Evolutionary conservation across 2,888 invertebrate genomes (phyloP).

Genomic region (Sesia apiformis): DNA sequence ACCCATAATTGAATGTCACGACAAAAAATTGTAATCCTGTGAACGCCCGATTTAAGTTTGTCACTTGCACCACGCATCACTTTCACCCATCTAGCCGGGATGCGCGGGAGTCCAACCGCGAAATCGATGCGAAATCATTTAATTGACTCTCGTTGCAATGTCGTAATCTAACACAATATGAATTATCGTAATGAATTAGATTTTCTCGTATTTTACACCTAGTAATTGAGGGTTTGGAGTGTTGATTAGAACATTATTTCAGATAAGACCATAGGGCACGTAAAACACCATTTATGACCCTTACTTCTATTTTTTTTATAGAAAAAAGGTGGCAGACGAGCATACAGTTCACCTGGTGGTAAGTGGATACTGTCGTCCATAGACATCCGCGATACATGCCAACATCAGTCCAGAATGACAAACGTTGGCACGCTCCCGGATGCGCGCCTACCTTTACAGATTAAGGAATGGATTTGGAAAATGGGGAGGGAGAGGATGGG

Average conservation of each 20-base stretch:
- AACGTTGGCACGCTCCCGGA: too few relatives aligned
- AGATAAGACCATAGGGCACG: too few relatives aligned
- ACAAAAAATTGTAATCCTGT: too few relatives aligned
- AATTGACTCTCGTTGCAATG: constrained; percentile 20
- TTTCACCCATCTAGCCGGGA: constrained; percentile 40
- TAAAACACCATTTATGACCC: not conserved
- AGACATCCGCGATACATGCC: too few relatives aligned
- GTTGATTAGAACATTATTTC: too few relatives aligned
- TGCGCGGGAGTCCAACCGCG: constrained; percentile 43
- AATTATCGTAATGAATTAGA: not conserved
- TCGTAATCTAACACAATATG: not conserved
- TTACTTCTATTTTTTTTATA: not conserved
- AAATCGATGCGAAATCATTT: constrained; percentile 43
- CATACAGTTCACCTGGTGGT: not conserved
- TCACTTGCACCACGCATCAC: constrained; percentile 18
- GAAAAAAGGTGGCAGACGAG: not conserved
- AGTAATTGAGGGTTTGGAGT: too few relatives aligned
- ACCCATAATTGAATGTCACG: too few relatives aligned
- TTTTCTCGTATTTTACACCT: too few relatives aligned
- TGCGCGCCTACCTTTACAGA: too few relatives aligned
- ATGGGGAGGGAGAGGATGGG: too few relatives aligned
- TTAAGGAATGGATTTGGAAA: too few relatives aligned
- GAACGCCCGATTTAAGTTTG: not conserved
- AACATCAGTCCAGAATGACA: too few relatives aligned
- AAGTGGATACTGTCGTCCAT: not conserved